These are phyloP conservation scores for Thymelicus acteon DNA, from an alignment of 2,888 invertebrate species.

Conservation along the genomic window DNA sequence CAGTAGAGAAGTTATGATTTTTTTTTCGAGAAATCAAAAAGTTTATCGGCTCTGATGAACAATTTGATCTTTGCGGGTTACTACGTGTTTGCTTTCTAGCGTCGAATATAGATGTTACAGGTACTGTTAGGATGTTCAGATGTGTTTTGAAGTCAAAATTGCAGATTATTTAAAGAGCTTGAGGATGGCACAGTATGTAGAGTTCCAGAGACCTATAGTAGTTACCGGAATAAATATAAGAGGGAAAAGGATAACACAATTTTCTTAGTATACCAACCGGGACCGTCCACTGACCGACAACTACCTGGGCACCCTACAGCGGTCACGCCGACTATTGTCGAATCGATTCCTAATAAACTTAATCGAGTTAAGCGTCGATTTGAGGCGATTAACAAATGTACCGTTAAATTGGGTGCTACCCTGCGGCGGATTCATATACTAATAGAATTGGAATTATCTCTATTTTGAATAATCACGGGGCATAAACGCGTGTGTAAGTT, in stretches of 20 bases:
- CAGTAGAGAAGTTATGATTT: too few species aligned
- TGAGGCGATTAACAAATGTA: slow-evolving; percentile 49
- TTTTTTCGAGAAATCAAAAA: too few species aligned
- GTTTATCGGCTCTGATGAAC: too few species aligned
- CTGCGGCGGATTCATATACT: neutral
- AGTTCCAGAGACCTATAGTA: too few species aligned
- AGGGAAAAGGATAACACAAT: neutral
- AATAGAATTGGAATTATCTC: slow-evolving; percentile 25
- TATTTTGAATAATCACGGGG: slow-evolving; percentile 21
- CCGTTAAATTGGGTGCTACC: slow-evolving; percentile 49
- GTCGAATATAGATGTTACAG: too few species aligned
- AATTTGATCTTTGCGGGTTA: too few species aligned
- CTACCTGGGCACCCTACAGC: neutral
- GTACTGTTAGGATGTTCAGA: too few species aligned
- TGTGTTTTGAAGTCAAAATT: too few species aligned
- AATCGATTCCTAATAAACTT: slow-evolving; percentile 46
- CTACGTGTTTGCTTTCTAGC: too few species aligned
- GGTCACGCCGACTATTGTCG: slow-evolving; percentile 38
- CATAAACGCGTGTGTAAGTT: neutral
- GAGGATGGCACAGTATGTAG: too few species aligned
- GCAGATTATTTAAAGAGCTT: too few species aligned
- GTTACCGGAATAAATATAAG: too few species aligned
- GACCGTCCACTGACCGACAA: slow-evolving; percentile 14
- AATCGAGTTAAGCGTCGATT: slow-evolving; percentile 49
- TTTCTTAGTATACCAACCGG: neutral